Evolutionary conservation across 2,888 invertebrate genomes (phyloP), one percentile per base, ranked within the genome.

Genomic region (Achlya flavicornis): DNA sequence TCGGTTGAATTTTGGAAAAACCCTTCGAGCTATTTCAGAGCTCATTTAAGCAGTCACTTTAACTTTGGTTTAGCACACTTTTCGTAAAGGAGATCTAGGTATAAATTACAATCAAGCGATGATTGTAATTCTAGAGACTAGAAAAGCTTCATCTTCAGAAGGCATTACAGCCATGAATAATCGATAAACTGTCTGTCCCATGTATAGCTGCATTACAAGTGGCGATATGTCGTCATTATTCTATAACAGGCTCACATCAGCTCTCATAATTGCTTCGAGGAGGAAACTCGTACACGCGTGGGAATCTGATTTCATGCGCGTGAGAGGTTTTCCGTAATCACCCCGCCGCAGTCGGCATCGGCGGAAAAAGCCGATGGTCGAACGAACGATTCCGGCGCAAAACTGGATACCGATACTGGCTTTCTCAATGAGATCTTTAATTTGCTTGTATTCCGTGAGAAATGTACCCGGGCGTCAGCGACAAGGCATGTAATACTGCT

Each of bases 231-330:
- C 48, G 63, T 59, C 35, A 59, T 53, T 53, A 53, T 53, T 53
- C 53, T 53, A 19, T 73, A 75, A 74, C 66, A 63, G 70, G 71
- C 69, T 74, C 67, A 71, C 70, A 38, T 72, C 75, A 65, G 68
- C 74, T 74, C 67, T 77, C 64, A 78, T 86, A 86, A 88, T 88
- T 87, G 81, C 80, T 71, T 75, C 79, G 82, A 84, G 78, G 75
- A 84, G 85, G 86, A 89, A 90, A 87, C 78, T 75, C 63, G 70
- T 78, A 81, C 79, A 84, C 79, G 83, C 92, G 92, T 93, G 92
- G 92, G 93, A 92, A 92, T 86, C 75, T 79, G 85, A 87, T 87
- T 85, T 85, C 79, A 84, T 88, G 84, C 81, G 84, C 87, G 84
- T 87, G 89, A 87, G 88, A 88, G 81, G 86, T 87, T 91, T 91